Evolutionary conservation across 2,888 invertebrate species (phyloP).

Genomic region (Catocala sponsa): DNA sequence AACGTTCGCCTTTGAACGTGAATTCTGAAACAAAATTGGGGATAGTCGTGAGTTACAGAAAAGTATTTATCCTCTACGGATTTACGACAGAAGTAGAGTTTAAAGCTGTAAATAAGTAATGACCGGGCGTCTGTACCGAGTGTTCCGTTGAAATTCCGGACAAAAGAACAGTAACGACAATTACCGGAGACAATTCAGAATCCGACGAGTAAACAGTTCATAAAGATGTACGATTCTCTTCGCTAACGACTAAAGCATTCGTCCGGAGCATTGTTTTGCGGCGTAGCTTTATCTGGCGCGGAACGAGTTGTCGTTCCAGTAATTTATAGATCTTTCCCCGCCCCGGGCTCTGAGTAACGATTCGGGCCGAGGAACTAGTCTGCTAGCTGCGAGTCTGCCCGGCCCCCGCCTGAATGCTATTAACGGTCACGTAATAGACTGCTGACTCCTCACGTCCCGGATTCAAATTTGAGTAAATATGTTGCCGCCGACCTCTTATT

Average conservation of each 20-base stretch:
- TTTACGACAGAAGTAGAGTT: conserved; percentile 45
- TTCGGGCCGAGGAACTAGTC: conserved; percentile 68
- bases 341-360: conserved; percentile 77
- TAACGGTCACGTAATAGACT: conserved; percentile 83
- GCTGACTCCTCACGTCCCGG: conserved; percentile 77
- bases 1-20: conserved; percentile 85
- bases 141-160: conserved; percentile 47
- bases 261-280: conserved; percentile 84
- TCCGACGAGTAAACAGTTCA: conserved; percentile 77
- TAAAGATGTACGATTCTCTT: conserved; percentile 79
- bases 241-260: conserved; percentile 80
- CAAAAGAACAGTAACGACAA: conserved; percentile 62
- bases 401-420: conserved; percentile 70
- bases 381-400: conserved; percentile 59
- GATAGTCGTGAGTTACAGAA: conserved; percentile 75
- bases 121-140: conserved; percentile 33
- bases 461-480: conserved; percentile 83
- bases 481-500: conserved; percentile 71
- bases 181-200: conserved; percentile 66
- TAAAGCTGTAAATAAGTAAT: conserved; percentile 52
- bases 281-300: conserved; percentile 84
- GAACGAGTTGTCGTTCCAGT: conserved; percentile 85
- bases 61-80: conserved; percentile 64
- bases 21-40: conserved; percentile 78
- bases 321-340: conserved; percentile 86